These are phyloP conservation scores for Halichoeres trimaculatus DNA, from an alignment of 2,113 vertebrate species.

Conservation along the genomic window DNA sequence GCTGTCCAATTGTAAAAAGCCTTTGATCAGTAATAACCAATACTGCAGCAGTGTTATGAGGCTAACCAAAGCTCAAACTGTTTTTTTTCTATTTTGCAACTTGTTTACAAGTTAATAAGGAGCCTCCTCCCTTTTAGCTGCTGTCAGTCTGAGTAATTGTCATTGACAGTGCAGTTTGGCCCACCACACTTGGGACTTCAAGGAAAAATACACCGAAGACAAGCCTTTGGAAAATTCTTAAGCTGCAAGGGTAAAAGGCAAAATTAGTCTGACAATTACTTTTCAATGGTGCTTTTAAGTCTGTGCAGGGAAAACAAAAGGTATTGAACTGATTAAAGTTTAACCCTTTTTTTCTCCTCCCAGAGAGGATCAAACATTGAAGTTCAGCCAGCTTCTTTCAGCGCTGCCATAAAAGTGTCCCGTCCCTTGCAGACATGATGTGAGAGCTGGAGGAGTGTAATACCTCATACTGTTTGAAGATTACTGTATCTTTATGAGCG, in stretches of 20 bases:
- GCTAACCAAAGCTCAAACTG: conserved; percentile 27
- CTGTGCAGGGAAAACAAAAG: conserved; percentile 50
- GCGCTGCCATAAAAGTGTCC: conserved; percentile 71
- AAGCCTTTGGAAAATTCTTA: conserved; percentile 60
- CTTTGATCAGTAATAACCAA: conserved; percentile 66
- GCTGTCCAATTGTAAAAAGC: conserved; percentile 54
- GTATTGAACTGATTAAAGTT: conserved; percentile 69
- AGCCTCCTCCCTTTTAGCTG: conserved; percentile 48
- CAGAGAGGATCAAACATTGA: conserved; percentile 64
- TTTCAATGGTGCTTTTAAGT: conserved; percentile 49
- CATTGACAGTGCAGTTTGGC: conserved; percentile 65
- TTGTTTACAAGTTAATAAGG: conserved; percentile 70
- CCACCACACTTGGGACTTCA: conserved; percentile 51
- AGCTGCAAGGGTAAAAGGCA: conserved; percentile 59
- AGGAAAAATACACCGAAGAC: conserved; percentile 41
- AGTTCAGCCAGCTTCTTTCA: conserved; percentile 69
- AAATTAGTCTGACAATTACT: conserved; percentile 71
- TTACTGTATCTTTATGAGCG: conserved; percentile 46
- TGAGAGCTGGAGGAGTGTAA: conserved; percentile 62
- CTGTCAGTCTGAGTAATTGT: conserved; percentile 65
- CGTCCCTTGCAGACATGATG: conserved; percentile 66
- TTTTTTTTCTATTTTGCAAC: conserved; percentile 59
- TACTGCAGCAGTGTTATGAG: conserved; percentile 20
- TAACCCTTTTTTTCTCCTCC: conserved; percentile 55
- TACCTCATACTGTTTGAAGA: conserved; percentile 70